Conservation (phyloP, 23 tunicate genomes). For the Halocynthia roretzi region DNA sequence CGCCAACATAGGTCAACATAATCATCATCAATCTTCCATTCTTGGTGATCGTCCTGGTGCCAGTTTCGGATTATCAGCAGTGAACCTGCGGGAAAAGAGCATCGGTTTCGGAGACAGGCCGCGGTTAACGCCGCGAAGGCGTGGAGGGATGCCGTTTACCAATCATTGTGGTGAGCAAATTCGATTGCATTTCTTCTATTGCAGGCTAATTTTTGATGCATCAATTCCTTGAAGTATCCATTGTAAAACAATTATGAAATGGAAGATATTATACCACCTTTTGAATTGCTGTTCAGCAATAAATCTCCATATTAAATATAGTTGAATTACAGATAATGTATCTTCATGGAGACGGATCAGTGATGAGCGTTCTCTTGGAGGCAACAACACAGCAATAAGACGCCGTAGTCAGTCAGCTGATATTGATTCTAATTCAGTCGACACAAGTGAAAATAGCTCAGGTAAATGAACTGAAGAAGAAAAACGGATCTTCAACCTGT, state of each 20-base stretch:
- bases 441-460: neutral
- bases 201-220: too few relatives aligned
- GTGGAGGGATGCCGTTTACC: neutral
- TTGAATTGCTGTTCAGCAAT: neutral
- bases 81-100: neutral
- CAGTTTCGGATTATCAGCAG: neutral
- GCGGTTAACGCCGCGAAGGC: slow-evolving; percentile 12
- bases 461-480: neutral
- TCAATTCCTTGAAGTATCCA: too few relatives aligned
- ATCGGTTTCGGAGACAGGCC: slow-evolving; percentile 2
- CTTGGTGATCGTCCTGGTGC: neutral
- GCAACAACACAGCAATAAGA: slow-evolving; percentile 44
- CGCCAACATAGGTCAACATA: neutral
- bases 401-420: slow-evolving; percentile 61
- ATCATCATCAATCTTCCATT: neutral
- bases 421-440: neutral
- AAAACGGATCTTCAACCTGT: too few relatives aligned
- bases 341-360: neutral
- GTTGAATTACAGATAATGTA: neutral
- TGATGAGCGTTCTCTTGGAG: slow-evolving; percentile 38
- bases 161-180: slow-evolving; percentile 12
- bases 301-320: neutral
- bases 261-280: neutral
- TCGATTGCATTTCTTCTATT: too few relatives aligned
- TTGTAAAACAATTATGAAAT: too few relatives aligned